Evolutionary conservation across 2,113 vertebrate species (phyloP).

Genomic region (Trochalopteron elliotii): DNA sequence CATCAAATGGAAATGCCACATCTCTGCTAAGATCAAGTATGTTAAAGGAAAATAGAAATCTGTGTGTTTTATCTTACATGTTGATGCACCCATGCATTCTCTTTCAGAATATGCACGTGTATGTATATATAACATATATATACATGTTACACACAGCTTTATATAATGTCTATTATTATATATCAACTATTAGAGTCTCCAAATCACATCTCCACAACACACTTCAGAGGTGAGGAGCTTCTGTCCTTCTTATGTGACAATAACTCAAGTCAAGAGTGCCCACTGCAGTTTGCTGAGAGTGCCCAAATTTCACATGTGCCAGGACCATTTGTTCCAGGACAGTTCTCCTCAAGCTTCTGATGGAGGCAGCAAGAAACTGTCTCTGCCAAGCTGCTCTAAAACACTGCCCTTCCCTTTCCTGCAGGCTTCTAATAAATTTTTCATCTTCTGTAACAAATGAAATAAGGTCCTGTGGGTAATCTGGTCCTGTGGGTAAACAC

Average conservation of each 20-base stretch:
- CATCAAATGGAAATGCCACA: neutral
- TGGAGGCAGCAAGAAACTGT: neutral
- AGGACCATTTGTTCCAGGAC: neutral
- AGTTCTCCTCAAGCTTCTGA: neutral
- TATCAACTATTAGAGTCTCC: neutral
- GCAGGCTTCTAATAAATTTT: neutral
- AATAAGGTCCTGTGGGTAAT: neutral
- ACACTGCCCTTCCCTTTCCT: neutral
- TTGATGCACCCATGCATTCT: neutral
- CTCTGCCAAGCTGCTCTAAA: neutral
- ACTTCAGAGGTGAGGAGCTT: neutral
- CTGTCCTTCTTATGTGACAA: neutral
- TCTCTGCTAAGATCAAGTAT: neutral
- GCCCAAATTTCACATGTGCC: neutral
- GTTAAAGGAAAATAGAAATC: neutral
- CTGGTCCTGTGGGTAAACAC: neutral
- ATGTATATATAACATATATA: neutral
- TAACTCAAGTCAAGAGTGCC: neutral
- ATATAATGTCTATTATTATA: neutral
- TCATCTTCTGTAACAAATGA: neutral
- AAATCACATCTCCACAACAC: neutral
- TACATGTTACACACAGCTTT: neutral
- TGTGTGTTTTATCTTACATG: neutral
- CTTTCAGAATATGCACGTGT: neutral
- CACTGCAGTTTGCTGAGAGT: neutral